Conservation (phyloP, 2,797 vertebrate genomes). For the Cossypha dichroa region DNA sequence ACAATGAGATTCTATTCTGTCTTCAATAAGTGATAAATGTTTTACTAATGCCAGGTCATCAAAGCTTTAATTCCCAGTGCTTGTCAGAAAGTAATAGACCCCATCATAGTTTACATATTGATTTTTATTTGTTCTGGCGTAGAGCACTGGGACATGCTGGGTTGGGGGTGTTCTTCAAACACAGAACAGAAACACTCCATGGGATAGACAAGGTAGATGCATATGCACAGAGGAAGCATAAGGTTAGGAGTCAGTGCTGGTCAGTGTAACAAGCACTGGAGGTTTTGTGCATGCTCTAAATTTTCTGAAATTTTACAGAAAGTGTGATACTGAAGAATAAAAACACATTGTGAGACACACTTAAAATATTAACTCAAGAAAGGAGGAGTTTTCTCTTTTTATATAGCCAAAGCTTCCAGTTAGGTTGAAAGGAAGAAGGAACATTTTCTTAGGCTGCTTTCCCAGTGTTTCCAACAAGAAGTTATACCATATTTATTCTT, state of each 20-base stretch:
- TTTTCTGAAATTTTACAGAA: background rate
- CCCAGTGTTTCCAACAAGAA: background rate
- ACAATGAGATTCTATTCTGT: background rate
- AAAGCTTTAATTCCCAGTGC: background rate
- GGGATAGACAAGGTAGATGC: background rate
- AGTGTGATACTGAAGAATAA: background rate
- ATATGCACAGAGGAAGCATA: background rate
- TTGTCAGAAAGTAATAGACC: background rate
- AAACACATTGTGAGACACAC: background rate
- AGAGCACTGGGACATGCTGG: fast-evolving
- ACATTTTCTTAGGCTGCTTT: background rate
- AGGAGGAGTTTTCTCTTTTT: background rate
- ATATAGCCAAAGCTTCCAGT: background rate
- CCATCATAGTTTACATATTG: background rate
- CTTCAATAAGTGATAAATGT: background rate
- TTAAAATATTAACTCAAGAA: background rate
- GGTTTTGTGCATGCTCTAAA: background rate
- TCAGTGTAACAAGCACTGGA: background rate
- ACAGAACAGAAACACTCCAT: background rate
- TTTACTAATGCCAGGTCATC: background rate
- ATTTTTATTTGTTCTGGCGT: background rate
- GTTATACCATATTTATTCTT: background rate
- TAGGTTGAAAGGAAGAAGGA: background rate
- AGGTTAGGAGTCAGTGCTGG: background rate
- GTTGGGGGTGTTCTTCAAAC: background rate